Base-by-base conservation (phyloP, 2,113 vertebrate species). In the Castor canadensis region DNA sequence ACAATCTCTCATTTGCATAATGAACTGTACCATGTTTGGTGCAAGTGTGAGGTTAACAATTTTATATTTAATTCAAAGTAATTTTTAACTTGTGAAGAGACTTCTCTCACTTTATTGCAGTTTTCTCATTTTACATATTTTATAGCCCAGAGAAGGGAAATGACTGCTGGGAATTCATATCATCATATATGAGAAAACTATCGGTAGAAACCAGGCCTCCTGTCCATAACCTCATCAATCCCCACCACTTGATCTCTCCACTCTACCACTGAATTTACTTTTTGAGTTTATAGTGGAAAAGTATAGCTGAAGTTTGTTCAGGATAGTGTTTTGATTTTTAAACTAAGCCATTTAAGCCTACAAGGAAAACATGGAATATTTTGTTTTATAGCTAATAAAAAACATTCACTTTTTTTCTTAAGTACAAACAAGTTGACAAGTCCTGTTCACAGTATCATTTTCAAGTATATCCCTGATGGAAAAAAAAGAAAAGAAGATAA, bases 401-500 rank as follows among this genome's bases (percentile, higher is more conserved):
- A 73, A 45, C 8, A 77, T 16, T 11, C 5, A 71, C 82, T 66
- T 72, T 87, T 45, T 85, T 97, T 58, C 87, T 96, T 95, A 92
- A 97, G 52, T 73, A 96, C 69, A 96, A 43, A 73, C 10, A 81
- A 66, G 62, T 58, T 90, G 75, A 83, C 32, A 73, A 66, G 20
- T 76, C 62, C 56, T 62, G n/a, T 94, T 52, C 62, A 94, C 45
- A 64, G 22, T 93, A 24, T 30, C 43, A 82, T 91, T 96, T 97
- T 96, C 28, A 96, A 89, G 15, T 45, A 62, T 69, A 91, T 3
- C 47, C 35, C 56, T 47, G 17, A 93, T 69, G n/a, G 64, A 81
- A 91, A 96, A 62, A 40, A 30, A 40, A 67, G 4, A 15, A 79
- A 94, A 84, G 0, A 69, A 81, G 75, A 92, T 94, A 94, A 93